Conservation (phyloP, 2,113 vertebrate genomes). For the Fulmarus glacialis region DNA sequence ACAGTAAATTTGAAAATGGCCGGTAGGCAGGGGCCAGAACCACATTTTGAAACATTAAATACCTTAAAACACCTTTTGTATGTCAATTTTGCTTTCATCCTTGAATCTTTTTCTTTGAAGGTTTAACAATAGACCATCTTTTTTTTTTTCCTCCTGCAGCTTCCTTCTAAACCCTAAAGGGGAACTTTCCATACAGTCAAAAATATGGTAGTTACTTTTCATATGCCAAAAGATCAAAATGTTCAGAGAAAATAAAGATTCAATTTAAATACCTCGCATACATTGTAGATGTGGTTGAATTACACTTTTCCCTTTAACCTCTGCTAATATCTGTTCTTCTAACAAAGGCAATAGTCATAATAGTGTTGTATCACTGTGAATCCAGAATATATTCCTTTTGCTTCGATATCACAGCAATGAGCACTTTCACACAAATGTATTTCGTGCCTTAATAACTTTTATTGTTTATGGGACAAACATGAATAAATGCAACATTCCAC, state of each 20-base stretch:
- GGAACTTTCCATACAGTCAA: not conserved
- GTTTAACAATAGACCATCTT: not conserved
- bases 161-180: not conserved
- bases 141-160: not conserved
- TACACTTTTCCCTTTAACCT: not conserved
- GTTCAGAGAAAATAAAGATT: not conserved
- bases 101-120: constrained; percentile 30
- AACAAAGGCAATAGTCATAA: not conserved
- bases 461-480: not conserved
- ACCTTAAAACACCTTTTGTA: not conserved
- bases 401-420: not conserved
- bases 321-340: constrained; percentile 8
- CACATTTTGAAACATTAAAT: constrained; percentile 43
- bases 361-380: not conserved
- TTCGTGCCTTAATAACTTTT: not conserved
- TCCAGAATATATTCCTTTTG: not conserved
- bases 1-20: not conserved
- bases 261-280: not conserved
- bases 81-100: constrained; percentile 48
- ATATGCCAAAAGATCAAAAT: not conserved
- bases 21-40: not conserved
- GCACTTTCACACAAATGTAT: not conserved
- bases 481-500: not conserved
- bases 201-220: not conserved
- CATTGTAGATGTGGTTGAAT: not conserved